phyloP scores from a whole-genome alignment of 2,113 vertebrate genomes.

The Campylomormyrus numenius region DNA sequence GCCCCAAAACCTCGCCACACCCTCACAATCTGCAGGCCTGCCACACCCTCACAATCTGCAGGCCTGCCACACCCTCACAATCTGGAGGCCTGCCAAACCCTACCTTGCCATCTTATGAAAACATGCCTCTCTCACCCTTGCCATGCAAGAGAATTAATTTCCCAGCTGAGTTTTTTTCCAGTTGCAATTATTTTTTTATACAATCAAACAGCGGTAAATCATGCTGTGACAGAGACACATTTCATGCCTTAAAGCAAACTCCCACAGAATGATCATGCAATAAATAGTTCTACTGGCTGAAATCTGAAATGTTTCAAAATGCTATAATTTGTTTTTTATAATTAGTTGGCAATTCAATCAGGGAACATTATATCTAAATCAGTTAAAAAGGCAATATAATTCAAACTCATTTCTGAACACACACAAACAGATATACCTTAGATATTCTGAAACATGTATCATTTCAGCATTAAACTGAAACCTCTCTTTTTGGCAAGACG shows the following conservation, averaged over 20 bases:
- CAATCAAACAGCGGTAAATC: not conserved
- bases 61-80: slow-evolving; percentile 33
- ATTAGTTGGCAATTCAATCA: not conserved
- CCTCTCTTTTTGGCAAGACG: not conserved
- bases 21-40: slow-evolving; percentile 33
- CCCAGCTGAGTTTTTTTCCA: not conserved
- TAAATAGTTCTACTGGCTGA: not conserved
- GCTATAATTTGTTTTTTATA: not conserved
- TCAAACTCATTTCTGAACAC: not conserved
- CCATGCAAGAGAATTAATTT: slow-evolving; percentile 14
- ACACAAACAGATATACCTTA: not conserved
- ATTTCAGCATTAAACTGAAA: not conserved
- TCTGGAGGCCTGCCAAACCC: slow-evolving; percentile 36
- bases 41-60: slow-evolving; percentile 35
- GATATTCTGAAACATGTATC: not conserved
- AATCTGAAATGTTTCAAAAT: not conserved
- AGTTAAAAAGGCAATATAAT: not conserved
- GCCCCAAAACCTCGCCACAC: slow-evolving; percentile 32
- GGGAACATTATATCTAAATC: not conserved
- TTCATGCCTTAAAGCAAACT: not conserved
- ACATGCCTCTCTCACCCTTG: slow-evolving; percentile 25
- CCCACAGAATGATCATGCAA: not conserved
- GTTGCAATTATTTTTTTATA: not conserved
- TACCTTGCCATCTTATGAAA: slow-evolving; percentile 45
- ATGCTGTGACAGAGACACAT: not conserved